Percentiles rank a stretch among this genome's conserved stretches.
Conservation (phyloP, 2,888 invertebrate genomes). For the Cynaeus angustus region DNA sequence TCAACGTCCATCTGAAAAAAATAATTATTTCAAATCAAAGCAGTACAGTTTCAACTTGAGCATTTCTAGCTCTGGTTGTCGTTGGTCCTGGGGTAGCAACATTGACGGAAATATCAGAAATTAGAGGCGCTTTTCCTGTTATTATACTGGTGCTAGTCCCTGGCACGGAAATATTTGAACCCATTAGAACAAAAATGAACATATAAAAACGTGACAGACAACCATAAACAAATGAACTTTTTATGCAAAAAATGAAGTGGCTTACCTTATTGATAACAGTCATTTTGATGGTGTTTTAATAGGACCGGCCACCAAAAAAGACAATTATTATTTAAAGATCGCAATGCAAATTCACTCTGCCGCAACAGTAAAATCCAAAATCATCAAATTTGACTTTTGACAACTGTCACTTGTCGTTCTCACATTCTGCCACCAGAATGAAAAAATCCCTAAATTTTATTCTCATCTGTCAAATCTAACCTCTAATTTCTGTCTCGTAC, state of each 20-base stretch:
- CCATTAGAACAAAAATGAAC: conserved; percentile 48
- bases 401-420: conserved; percentile 20
- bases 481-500: neutral
- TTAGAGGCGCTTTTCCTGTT: conserved; percentile 11
- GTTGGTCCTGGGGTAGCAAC: neutral
- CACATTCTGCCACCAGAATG: neutral
- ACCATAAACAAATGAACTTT: conserved; percentile 35
- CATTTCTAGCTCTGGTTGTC: neutral
- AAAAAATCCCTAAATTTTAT: neutral
- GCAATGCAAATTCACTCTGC: neutral
- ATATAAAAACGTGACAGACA: conserved; percentile 16
- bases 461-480: conserved; percentile 8
- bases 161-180: conserved; percentile 51
- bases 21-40: neutral
- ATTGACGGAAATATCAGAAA: neutral
- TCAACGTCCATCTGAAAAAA: conserved; percentile 82
- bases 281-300: conserved; percentile 48
- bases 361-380: conserved; percentile 15
- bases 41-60: neutral
- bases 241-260: neutral
- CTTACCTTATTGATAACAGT: conserved; percentile 60
- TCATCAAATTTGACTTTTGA: conserved; percentile 36
- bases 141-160: conserved; percentile 36
- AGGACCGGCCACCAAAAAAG: neutral
- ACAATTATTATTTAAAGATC: neutral